Evolutionary conservation across 2,797 vertebrate species (phyloP).

Genomic region (Darevskia nairensis): DNA sequence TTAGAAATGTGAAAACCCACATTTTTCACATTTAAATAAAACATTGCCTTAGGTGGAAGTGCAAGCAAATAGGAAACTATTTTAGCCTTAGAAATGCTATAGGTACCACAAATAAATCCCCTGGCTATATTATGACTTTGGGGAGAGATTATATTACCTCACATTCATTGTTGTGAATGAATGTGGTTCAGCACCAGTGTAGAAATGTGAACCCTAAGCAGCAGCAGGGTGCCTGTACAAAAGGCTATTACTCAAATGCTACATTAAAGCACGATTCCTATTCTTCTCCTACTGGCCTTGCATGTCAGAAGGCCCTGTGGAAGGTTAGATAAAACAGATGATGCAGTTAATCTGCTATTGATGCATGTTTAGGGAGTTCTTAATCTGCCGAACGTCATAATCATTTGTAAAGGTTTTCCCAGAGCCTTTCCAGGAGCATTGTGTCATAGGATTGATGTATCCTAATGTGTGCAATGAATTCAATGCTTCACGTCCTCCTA

Average conservation of each 20-base stretch:
- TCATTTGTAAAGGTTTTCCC: conserved; percentile 59
- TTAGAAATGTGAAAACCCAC: neutral
- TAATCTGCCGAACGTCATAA: conserved; percentile 70
- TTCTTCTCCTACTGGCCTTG: conserved; percentile 38
- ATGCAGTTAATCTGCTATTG: conserved; percentile 59
- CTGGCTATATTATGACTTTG: neutral
- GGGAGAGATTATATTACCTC: neutral
- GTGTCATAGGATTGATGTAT: conserved; percentile 46
- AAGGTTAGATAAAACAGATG: conserved; percentile 55
- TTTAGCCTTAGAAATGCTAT: neutral
- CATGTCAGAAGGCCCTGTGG: conserved; percentile 45
- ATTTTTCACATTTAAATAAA: neutral
- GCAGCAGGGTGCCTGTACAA: neutral
- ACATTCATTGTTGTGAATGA: neutral
- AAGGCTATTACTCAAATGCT: neutral
- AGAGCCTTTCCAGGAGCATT: conserved; percentile 51
- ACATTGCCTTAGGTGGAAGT: neutral
- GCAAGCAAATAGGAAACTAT: neutral
- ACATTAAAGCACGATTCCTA: conserved; percentile 29
- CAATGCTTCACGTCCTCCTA: conserved; percentile 5
- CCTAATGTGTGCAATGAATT: conserved; percentile 36
- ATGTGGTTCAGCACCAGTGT: neutral
- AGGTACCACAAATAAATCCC: neutral
- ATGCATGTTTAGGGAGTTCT: conserved; percentile 53
- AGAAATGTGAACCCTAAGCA: neutral